phyloP scores from a whole-genome alignment of 2,113 vertebrate species.

The Erythrolamprus reginae region DNA sequence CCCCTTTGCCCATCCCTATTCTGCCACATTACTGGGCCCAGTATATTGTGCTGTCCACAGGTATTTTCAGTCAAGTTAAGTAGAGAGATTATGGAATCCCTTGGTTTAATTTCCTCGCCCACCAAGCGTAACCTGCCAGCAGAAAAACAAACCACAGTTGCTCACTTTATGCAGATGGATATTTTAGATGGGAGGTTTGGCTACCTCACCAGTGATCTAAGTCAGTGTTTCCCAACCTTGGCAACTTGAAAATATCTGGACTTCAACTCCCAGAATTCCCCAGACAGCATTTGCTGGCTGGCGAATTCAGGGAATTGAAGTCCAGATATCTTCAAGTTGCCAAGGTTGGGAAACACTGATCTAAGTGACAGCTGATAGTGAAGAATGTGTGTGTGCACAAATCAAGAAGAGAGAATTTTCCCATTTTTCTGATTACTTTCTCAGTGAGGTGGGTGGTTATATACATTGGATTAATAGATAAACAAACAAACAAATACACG shows the following conservation, averaged over 20 bases:
- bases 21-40: neutral
- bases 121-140: neutral
- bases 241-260: too few species aligned
- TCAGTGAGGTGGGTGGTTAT: neutral
- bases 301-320: too few species aligned
- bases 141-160: neutral
- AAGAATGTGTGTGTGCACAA: neutral
- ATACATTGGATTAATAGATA: neutral
- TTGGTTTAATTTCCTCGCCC: neutral
- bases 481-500: neutral
- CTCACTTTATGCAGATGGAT: neutral
- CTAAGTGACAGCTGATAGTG: neutral
- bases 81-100: neutral
- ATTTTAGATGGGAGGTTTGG: neutral
- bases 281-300: too few species aligned
- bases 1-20: neutral
- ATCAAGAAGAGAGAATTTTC: neutral
- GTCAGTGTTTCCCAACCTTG: too few species aligned
- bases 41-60: neutral
- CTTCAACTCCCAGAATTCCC: too few species aligned
- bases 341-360: too few species aligned
- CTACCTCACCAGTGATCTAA: neutral
- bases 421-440: neutral
- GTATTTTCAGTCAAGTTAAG: neutral
- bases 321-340: too few species aligned